Evolutionary conservation across 2,113 vertebrate genomes (phyloP), one percentile per base, ranked within the genome.

Genomic region (Hippoglossus stenolepis): DNA sequence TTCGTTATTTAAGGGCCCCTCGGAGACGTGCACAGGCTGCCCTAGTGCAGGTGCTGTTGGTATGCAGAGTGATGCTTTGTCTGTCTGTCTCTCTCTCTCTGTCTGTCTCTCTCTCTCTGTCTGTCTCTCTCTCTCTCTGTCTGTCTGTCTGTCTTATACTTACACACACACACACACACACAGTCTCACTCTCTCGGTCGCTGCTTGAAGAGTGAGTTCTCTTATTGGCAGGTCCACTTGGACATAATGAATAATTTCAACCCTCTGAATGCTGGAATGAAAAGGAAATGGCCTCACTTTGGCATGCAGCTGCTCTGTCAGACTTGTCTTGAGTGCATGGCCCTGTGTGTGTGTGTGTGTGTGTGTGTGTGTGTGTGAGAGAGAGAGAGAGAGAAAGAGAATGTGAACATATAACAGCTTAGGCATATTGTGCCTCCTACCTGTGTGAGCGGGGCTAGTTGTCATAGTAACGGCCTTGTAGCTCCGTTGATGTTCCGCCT

Each of bases 401-500:
- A 80, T 85, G 86, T 90, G 88, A 86, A 89, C 85, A 85, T 87
- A 88, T 89, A 88, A 91, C 90, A 89, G 90, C 89, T 89, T 79
- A 90, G 89, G 87, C 91, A 88, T 73, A 92, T 92, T 93, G 92
- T 93, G 92, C 90, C 89, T 84, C 82, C 90, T 93, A 93, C 90
- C 90, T 93, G 89, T 92, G 90, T 84, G 90, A 92, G 91, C 81
- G 80, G 84, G 87, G 77, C 89, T 89, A 91, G 92, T 93, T 92
- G 92, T 93, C 92, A 93, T 93, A 86, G 90, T 90, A 93, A 93
- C 92, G 91, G 92, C 92, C 92, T 93, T 93, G 91, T 92, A 92
- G 89, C 91, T 87, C 84, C 81, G 90, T 82, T 90, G 89, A 92
- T 90, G 91, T 92, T 93, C 89, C 86, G 89, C 82, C 90, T 93